Conservation (phyloP, 2,888 invertebrate genomes). For the Balanococcus diminutus region DNA sequence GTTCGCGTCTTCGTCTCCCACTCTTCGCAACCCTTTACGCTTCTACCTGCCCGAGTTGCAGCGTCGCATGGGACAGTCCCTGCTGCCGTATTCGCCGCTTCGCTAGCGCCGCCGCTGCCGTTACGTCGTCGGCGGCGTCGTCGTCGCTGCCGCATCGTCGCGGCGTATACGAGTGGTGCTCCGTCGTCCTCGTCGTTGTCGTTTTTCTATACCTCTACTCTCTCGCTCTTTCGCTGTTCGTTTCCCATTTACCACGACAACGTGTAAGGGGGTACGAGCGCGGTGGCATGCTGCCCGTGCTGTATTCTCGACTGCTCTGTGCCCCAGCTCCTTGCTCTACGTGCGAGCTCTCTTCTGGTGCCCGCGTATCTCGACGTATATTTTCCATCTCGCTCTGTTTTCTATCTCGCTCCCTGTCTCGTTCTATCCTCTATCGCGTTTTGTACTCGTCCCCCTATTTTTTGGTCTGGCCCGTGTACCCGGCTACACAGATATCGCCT, state of each 20-base stretch:
- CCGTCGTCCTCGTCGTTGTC: slow-evolving; percentile 45
- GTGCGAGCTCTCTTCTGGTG: background rate
- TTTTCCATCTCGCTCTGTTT: background rate
- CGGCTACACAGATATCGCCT: background rate
- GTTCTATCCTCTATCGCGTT: background rate
- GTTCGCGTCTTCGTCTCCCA: slow-evolving; percentile 5
- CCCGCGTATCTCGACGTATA: background rate
- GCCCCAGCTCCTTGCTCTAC: background rate
- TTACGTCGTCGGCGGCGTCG: background rate
- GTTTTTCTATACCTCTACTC: slow-evolving; percentile 53
- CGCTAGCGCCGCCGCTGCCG: background rate
- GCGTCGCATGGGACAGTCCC: slow-evolving; percentile 53
- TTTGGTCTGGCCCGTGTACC: slow-evolving; percentile 17
- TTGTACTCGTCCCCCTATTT: background rate
- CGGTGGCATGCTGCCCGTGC: background rate
- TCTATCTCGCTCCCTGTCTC: background rate
- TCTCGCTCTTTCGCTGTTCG: slow-evolving; percentile 52
- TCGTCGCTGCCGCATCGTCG: slow-evolving; percentile 24
- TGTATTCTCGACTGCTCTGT: background rate
- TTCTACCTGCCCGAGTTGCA: slow-evolving; percentile 43
- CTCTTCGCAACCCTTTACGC: slow-evolving; percentile 47
- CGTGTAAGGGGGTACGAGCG: too few relatives aligned
- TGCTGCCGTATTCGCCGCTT: slow-evolving; percentile 38
- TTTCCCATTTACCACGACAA: background rate
- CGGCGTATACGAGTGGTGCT: slow-evolving; percentile 51